A percentile compares a stretch with the other conserved stretches of the same genome.
Evolutionary conservation across 2,888 invertebrate species (phyloP).

Genomic region (Rhagophthalmus giganteus): DNA sequence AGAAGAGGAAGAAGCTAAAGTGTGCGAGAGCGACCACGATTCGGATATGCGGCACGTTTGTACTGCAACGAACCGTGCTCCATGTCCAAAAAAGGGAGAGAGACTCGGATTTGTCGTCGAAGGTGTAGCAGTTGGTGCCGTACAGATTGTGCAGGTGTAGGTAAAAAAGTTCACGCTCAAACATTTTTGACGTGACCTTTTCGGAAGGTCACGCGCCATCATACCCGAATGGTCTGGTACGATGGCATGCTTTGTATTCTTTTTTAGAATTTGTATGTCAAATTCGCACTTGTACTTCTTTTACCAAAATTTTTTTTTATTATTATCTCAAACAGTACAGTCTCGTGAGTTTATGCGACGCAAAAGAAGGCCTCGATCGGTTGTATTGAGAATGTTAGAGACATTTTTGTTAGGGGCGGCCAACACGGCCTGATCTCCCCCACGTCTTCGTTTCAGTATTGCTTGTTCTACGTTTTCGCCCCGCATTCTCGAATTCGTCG

Average conservation of each 20-base stretch:
- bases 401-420: too few species aligned
- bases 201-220: not conserved
- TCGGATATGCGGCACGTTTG: too few species aligned
- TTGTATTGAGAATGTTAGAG: too few species aligned
- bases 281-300: not conserved
- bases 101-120: too few species aligned
- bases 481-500: too few species aligned
- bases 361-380: too few species aligned
- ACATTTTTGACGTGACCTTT: not conserved
- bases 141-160: not conserved
- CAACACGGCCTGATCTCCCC: too few species aligned
- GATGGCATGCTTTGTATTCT: not conserved
- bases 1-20: not conserved
- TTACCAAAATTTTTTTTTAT: not conserved
- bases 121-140: not conserved
- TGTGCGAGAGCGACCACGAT: too few species aligned
- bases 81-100: not conserved
- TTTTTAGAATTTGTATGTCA: not conserved
- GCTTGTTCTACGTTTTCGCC: too few species aligned
- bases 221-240: not conserved
- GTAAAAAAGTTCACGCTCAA: not conserved
- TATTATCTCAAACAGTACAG: too few species aligned
- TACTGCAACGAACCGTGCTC: not conserved
- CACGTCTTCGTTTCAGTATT: too few species aligned
- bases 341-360: too few species aligned